Evolutionary conservation across 2,888 invertebrate genomes (phyloP).

Genomic region (Osmoderma eremita): DNA sequence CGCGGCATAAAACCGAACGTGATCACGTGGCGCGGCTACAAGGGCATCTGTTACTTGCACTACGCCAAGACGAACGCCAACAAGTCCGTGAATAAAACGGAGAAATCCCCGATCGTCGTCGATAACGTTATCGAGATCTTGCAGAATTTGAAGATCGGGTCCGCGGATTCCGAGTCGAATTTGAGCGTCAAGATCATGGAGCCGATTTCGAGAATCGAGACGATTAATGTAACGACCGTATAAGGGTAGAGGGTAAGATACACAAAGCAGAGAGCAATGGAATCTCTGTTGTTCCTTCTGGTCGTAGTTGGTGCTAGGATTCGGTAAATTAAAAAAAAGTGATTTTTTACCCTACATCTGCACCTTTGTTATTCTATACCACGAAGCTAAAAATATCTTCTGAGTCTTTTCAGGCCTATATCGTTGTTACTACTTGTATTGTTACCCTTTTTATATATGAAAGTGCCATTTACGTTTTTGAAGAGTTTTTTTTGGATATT

Average conservation of each 20-base stretch:
- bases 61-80: constrained; percentile 73
- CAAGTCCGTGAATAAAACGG: constrained; percentile 40
- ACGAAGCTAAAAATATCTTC: neutral
- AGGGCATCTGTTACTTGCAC: constrained; percentile 70
- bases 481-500: neutral
- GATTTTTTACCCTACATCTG: neutral
- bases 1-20: constrained; percentile 80
- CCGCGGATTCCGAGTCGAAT: constrained; percentile 57
- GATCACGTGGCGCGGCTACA: constrained; percentile 73
- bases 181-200: constrained; percentile 65
- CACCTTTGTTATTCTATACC: constrained; percentile 4
- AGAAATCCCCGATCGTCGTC: constrained; percentile 59
- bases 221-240: constrained; percentile 66
- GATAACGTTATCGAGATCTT: constrained; percentile 66
- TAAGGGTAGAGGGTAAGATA: constrained; percentile 50
- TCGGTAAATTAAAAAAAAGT: constrained; percentile 5
- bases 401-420: neutral
- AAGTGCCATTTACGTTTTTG: constrained; percentile 7
- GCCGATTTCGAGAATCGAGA: constrained; percentile 64
- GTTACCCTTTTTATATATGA: neutral
- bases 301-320: neutral
- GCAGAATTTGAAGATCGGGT: constrained; percentile 63
- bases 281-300: constrained; percentile 3
- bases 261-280: neutral
- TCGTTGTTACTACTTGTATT: neutral